phyloP scores from a whole-genome alignment of 2,888 invertebrate genomes.

The Netelia fuscicornis region DNA sequence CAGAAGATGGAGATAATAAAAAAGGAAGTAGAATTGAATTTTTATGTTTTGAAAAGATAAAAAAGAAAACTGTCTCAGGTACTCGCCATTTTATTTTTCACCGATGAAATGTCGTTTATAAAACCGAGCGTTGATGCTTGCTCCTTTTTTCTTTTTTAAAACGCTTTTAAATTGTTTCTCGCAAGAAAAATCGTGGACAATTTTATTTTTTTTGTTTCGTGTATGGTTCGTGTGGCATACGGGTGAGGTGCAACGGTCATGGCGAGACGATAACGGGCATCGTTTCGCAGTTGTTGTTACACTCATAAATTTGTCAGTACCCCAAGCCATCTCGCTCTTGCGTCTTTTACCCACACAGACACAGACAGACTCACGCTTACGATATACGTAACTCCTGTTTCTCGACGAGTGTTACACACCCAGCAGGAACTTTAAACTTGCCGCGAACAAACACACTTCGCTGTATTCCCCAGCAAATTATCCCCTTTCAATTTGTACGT shows the following conservation, averaged over 20 bases:
- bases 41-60: not conserved
- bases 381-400: slow-evolving; percentile 54
- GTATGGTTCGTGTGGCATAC: not conserved
- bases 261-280: slow-evolving; percentile 65
- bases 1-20: not conserved
- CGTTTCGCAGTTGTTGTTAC: slow-evolving; percentile 67
- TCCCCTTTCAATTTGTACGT: slow-evolving; percentile 76
- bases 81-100: not conserved
- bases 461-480: slow-evolving; percentile 72
- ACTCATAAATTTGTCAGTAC: slow-evolving; percentile 78
- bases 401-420: slow-evolving; percentile 23
- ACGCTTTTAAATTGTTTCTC: no score
- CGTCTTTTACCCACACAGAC: slow-evolving; percentile 58
- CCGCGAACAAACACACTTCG: slow-evolving; percentile 17
- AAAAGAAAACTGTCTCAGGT: not conserved
- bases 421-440: slow-evolving; percentile 29
- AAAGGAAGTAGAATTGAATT: no score
- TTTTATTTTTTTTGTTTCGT: no score
- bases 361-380: not conserved
- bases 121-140: no score
- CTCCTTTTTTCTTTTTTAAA: no score
- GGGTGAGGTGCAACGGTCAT: slow-evolving; percentile 29
- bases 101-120: not conserved
- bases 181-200: no score
- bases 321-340: slow-evolving; percentile 51